These are phyloP conservation scores for Monodelphis domestica DNA, from an alignment of 2,797 vertebrate genomes.

Conservation along the genomic window DNA sequence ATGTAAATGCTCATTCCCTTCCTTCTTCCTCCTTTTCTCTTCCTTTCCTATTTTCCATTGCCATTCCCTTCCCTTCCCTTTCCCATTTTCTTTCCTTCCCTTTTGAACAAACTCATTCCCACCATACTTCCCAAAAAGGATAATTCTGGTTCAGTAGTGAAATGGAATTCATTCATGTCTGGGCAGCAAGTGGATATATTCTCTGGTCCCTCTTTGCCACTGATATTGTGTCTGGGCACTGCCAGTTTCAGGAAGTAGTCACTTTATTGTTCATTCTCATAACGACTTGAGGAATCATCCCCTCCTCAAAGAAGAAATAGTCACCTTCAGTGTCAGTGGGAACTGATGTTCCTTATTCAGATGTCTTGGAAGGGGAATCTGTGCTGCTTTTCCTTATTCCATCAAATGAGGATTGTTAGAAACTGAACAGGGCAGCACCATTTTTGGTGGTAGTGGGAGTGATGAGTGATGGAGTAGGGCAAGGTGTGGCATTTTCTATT, in stretches of 20 bases:
- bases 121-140: neutral
- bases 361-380: neutral
- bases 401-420: neutral
- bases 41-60: too few relatives aligned
- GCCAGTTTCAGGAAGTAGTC: neutral
- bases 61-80: neutral
- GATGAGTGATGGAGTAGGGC: neutral
- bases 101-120: neutral
- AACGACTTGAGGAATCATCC: neutral
- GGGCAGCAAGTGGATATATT: neutral
- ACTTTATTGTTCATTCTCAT: neutral
- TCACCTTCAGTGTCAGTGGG: neutral
- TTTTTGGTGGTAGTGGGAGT: neutral
- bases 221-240: neutral
- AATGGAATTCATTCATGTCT: neutral
- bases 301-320: neutral
- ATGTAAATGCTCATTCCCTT: neutral
- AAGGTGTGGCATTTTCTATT: slow-evolving; percentile 42
- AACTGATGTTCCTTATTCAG: neutral
- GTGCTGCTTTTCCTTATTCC: neutral
- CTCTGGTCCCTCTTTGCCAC: neutral
- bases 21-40: neutral
- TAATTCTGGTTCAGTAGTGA: neutral
- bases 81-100: neutral
- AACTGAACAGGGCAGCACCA: neutral